Percentiles rank a stretch among this genome's conserved stretches.
phyloP scores from a whole-genome alignment of 2,888 invertebrate genomes.

The Entomobrya multifasciata region DNA sequence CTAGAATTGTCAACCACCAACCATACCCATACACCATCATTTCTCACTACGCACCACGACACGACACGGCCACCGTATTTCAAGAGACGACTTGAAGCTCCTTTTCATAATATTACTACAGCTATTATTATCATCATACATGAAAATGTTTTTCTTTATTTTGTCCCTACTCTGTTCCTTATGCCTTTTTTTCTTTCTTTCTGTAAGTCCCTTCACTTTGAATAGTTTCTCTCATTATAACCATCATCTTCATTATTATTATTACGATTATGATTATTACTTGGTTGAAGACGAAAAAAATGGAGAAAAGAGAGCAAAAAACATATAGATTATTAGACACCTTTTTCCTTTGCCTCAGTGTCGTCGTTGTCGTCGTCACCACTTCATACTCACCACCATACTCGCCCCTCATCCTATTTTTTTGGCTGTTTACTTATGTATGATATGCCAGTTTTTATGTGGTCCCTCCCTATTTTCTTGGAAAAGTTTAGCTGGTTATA shows the following conservation, averaged over 20 bases:
- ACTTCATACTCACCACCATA: too few species aligned
- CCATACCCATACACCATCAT: constrained; percentile 10
- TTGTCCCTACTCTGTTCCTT: neutral
- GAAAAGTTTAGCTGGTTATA: neutral
- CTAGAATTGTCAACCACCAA: constrained; percentile 20
- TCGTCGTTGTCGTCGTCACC: too few species aligned
- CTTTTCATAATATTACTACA: constrained; percentile 22
- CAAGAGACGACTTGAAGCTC: constrained; percentile 2
- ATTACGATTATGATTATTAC: constrained; percentile 23
- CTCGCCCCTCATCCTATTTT: neutral
- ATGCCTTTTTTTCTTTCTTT: neutral
- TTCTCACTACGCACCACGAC: neutral
- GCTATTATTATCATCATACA: neutral
- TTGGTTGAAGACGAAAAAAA: neutral
- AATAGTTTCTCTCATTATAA: neutral
- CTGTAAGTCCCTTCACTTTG: neutral
- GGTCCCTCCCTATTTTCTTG: neutral
- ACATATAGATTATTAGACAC: neutral
- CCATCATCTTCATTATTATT: neutral
- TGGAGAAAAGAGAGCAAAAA: neutral
- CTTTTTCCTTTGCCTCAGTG: neutral
- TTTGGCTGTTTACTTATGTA: constrained; percentile 12
- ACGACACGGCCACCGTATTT: neutral
- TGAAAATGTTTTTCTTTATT: constrained; percentile 9
- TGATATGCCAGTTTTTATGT: neutral